Conservation (phyloP, 2,888 invertebrate species). For the Mycogona germanica region DNA sequence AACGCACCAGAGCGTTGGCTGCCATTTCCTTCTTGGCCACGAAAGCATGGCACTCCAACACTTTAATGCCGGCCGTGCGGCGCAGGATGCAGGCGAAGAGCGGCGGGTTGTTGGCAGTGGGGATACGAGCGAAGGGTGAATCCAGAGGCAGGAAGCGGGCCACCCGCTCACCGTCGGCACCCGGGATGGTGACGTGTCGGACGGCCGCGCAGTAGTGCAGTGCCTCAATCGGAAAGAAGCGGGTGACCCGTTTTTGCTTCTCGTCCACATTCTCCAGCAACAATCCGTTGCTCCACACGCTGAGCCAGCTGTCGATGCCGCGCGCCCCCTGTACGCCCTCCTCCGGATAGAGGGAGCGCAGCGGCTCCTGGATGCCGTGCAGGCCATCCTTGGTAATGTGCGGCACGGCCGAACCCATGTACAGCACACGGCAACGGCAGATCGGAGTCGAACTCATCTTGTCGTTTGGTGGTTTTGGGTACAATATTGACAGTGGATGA, state of each 20-base stretch:
- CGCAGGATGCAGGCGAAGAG: conserved; percentile 93
- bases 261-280: conserved; percentile 89
- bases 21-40: conserved; percentile 94
- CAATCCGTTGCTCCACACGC: conserved; percentile 94
- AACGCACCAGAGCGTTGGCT: conserved; percentile 91
- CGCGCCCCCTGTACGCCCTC: conserved; percentile 77
- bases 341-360: conserved; percentile 89
- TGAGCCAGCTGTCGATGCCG: conserved; percentile 92
- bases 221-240: conserved; percentile 92
- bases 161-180: conserved; percentile 45
- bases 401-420: conserved; percentile 91
- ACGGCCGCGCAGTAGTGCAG: conserved; percentile 94
- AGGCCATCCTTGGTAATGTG: conserved; percentile 96
- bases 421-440: conserved; percentile 90
- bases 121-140: conserved; percentile 87
- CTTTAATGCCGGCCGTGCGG: conserved; percentile 91
- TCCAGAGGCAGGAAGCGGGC: conserved; percentile 82
- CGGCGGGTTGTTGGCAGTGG: conserved; percentile 87
- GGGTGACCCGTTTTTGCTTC: conserved; percentile 80
- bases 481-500: too few species aligned
- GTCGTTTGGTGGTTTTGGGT: neutral
- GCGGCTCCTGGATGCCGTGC: conserved; percentile 92
- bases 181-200: conserved; percentile 51
- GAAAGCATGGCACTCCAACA: conserved; percentile 97
- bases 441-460: conserved; percentile 67